phyloP scores from a whole-genome alignment of 1,140 invertebrate species.

The Himalopsyche phryganea region DNA sequence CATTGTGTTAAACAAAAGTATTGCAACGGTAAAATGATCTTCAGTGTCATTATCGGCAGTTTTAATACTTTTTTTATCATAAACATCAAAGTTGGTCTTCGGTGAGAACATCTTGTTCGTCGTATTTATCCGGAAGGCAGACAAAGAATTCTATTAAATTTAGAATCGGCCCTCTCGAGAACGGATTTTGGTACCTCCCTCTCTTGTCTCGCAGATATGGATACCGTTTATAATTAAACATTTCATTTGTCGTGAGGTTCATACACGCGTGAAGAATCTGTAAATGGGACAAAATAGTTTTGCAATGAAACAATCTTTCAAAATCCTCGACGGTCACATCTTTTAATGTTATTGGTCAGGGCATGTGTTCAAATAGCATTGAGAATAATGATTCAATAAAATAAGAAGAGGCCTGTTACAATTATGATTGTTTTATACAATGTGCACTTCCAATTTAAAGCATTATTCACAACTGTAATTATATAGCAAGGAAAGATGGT shows the following conservation, averaged over 20 bases:
- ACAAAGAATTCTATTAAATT: conserved; percentile 89
- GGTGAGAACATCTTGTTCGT: conserved; percentile 67
- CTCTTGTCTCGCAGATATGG: conserved; percentile 82
- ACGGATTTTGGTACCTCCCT: conserved; percentile 85
- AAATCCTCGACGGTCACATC: no score
- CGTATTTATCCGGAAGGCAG: conserved; percentile 69
- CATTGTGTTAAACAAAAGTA: no score
- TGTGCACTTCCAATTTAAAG: no score
- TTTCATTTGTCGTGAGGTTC: conserved; percentile 92
- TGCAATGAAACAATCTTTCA: not conserved
- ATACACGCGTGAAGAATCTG: conserved; percentile 82
- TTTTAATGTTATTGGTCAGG: no score
- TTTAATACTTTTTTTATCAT: not conserved
- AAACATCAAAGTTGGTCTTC: conserved; percentile 60
- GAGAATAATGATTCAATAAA: no score
- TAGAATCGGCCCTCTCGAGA: conserved; percentile 77
- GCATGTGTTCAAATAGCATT: no score
- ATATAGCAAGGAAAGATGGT: no score
- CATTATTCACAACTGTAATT: no score
- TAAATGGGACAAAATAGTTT: conserved; percentile 33
- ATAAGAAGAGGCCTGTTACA: no score
- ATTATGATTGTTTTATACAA: no score
- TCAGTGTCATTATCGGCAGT: not conserved
- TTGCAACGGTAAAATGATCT: no score
- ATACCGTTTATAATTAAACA: conserved; percentile 90